These are phyloP conservation scores for Oscarella lobularis DNA, from an alignment of 37 sponge, comb jelly and placozoan genomes.

Conservation along the genomic window DNA sequence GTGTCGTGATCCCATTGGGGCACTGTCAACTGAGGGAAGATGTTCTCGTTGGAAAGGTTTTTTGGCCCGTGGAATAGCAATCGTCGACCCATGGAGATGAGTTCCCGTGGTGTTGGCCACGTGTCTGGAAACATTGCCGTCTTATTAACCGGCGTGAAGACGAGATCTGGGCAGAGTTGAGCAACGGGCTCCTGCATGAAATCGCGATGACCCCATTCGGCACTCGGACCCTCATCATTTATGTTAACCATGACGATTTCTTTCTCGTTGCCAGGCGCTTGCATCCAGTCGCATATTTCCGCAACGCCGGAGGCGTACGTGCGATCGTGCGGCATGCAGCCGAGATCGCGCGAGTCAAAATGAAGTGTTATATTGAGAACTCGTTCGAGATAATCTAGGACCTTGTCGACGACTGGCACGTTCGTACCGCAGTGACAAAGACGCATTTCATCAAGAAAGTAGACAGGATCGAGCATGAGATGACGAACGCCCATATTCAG, in stretches of 20 bases:
- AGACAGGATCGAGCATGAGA: constrained; percentile 54
- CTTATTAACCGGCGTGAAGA: constrained; percentile 40
- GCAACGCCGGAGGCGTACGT: constrained; percentile 18
- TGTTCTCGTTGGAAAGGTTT: constrained; percentile 7
- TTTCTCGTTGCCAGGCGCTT: constrained; percentile 4
- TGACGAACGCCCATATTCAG: constrained; percentile 37
- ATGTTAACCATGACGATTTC: constrained; percentile 27
- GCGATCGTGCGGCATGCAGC: constrained; percentile 41
- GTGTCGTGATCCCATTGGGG: constrained; percentile 44
- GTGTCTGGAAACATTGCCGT: constrained; percentile 13
- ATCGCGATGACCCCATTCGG: constrained; percentile 29
- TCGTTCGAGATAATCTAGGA: constrained; percentile 24
- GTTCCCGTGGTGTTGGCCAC: constrained; percentile 40
- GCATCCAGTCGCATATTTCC: constrained; percentile 36
- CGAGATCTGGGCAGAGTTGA: constrained; percentile 7
- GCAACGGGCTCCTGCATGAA: constrained; percentile 23
- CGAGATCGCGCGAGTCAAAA: constrained; percentile 36
- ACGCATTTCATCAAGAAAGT: constrained; percentile 39
- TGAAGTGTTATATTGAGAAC: constrained; percentile 22
- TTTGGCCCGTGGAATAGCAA: constrained; percentile 18
- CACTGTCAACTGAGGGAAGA: constrained; percentile 22
- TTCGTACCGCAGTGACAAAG: constrained; percentile 42
- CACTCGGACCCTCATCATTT: constrained; percentile 21
- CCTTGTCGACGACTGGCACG: constrained; percentile 26
- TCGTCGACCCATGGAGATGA: constrained; percentile 17